Evolutionary conservation across 2,888 invertebrate genomes (phyloP), one percentile per base, ranked within the genome.

Genomic region (Drosophila borealis): DNA sequence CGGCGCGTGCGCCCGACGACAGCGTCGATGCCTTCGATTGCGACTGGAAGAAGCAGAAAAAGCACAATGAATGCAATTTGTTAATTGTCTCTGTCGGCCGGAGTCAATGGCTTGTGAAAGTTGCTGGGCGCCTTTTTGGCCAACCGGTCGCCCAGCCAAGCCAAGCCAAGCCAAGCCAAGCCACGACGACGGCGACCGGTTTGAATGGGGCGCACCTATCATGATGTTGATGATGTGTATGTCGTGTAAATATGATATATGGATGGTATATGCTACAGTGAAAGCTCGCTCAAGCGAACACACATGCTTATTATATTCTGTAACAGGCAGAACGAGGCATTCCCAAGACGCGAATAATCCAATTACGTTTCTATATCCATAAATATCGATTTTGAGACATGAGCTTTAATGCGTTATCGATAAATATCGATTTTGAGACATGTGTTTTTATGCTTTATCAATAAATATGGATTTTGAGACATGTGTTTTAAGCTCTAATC

Each of bases 11-110:
- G 37, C 92, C 92, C 42, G 92, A 92, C 5, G 92, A 92, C 25
- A 92, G 77, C 14, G 92, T 92, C 34, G 92, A 92, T 42, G 90
- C 89, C 83, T 92, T 93, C 21, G 92, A 92, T 78, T 93, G 92
- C 46, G 91, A 90, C 92, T 92, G 80, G 5, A 48, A 21, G 29
- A 13, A 39, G 44, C 14, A 42, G 29, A 46, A 39, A 29, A 34
- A 56, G 10, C 6, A 42, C 46, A 57, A 44, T 66, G 61, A 51
- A 42, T 63, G 74, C 76, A 72, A 81, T 83, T 70, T 60, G 68
- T 69, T 71, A 83, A 83, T 83, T 83, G 83, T 49, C 53, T 41
- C 33, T 34, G 42, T 39, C 37, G 46, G 67, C 62, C 67, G 51
- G 33, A 70, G 74, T 78, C 80, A 80, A 73, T 79, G 80, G 77